Conservation (phyloP, 2,797 vertebrate genomes). For the Chloroceryle inda region DNA sequence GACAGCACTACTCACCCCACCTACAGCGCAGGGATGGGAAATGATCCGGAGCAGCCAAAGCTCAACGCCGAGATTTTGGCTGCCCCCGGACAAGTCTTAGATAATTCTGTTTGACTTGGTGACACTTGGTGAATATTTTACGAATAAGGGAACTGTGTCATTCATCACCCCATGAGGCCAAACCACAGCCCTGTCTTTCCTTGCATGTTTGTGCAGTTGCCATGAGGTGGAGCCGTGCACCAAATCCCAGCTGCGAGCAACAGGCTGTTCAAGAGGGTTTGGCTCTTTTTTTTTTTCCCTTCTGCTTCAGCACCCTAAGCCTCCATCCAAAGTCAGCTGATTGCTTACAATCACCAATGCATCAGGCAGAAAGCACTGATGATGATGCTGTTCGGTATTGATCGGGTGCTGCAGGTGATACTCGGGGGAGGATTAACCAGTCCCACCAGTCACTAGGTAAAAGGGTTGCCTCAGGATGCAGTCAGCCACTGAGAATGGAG, state of each 20-base stretch:
- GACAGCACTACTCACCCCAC: not conserved
- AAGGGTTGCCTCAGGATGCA: not conserved
- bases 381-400: not conserved
- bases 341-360: not conserved
- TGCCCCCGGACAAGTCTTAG: not conserved
- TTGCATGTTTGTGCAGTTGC: not conserved
- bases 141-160: not conserved
- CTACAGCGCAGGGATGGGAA: accelerated
- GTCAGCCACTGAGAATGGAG: accelerated
- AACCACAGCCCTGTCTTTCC: not conserved
- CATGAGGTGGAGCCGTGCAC: constrained; percentile 50
- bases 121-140: not conserved
- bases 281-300: not conserved
- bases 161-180: not conserved
- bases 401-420: not conserved
- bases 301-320: not conserved
- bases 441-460: not conserved
- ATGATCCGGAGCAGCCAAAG: not conserved
- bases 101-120: not conserved
- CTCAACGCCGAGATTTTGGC: accelerated
- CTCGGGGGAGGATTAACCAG: not conserved
- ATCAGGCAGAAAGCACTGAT: not conserved
- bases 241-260: accelerated
- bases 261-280: not conserved
- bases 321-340: not conserved